These are phyloP conservation scores for cattle (Bos taurus) DNA, from an alignment of 2,113 vertebrate species.

Conservation along the genomic window ARS-UCD2.0 NC_037343.1:51681501-51682000, in stretches of 20 bases:
- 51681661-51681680: slow-evolving; percentile 5
- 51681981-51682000: background rate
- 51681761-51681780: background rate
- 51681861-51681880: background rate
- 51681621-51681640: background rate
- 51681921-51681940: background rate
- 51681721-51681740: background rate
- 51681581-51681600: slow-evolving; percentile 33
- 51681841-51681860: background rate
- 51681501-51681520: background rate
- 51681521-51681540: background rate
- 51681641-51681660: background rate
- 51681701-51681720: background rate
- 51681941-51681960: background rate
- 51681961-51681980: background rate
- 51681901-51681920: background rate
- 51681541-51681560: background rate
- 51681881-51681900: background rate
- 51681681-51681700: background rate
- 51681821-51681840: background rate
- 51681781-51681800: background rate
- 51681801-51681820: background rate
- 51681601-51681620: background rate
- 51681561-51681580: background rate
- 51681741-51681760: background rate